Evolutionary conservation across 1,140 invertebrate genomes (phyloP).

Genomic region (Linepithema humile): DNA sequence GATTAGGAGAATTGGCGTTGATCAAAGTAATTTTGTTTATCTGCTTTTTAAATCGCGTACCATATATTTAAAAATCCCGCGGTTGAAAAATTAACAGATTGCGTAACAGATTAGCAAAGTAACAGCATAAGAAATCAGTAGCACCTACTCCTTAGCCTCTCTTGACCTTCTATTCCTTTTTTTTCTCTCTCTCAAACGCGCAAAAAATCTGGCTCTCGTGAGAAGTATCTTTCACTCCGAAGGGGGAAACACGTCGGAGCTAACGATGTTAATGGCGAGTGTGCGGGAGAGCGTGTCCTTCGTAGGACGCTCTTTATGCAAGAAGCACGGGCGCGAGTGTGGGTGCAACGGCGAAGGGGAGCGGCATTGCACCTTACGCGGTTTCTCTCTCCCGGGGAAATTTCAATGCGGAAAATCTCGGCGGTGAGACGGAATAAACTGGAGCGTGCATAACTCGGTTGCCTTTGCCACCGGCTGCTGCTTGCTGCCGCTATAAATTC

Average conservation of each 20-base stretch:
- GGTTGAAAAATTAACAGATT: background rate
- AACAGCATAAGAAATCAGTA: background rate
- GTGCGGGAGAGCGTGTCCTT: background rate
- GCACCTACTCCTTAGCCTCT: background rate
- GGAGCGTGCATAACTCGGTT: slow-evolving; percentile 76
- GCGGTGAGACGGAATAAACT: slow-evolving; percentile 80
- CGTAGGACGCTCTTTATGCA: background rate
- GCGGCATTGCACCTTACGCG: slow-evolving; percentile 29
- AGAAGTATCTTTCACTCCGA: background rate
- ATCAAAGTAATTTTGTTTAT: background rate
- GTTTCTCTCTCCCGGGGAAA: slow-evolving; percentile 60
- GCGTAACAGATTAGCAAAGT: background rate
- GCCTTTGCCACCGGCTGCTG: slow-evolving; percentile 76
- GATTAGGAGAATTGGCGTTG: background rate
- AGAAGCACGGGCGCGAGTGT: slow-evolving; percentile 36
- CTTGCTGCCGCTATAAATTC: slow-evolving; percentile 83
- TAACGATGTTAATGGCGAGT: slow-evolving; percentile 32
- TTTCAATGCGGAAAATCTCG: slow-evolving; percentile 79
- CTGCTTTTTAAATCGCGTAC: background rate
- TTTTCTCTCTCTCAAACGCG: background rate
- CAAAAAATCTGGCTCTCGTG: slow-evolving; percentile 17
- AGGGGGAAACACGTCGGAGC: background rate
- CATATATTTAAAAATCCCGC: background rate
- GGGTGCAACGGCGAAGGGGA: background rate
- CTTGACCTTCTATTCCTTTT: background rate